Conservation (phyloP, 2,113 vertebrate genomes). For the Etia nguti region DNA sequence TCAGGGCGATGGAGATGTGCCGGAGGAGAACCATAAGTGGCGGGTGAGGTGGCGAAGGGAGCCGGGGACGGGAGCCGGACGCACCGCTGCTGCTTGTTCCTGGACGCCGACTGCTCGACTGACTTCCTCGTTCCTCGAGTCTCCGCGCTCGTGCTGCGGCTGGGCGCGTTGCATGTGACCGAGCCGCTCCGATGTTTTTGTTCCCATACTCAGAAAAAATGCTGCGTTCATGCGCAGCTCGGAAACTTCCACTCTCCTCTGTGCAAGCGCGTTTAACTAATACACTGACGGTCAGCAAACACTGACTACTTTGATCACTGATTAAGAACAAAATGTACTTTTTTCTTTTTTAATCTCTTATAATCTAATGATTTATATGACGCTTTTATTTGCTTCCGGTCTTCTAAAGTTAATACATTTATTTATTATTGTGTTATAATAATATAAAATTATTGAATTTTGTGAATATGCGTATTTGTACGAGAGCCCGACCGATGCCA, state of each 20-base stretch:
- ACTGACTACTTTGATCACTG: background rate
- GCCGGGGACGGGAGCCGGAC: background rate
- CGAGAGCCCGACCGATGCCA: fast-evolving
- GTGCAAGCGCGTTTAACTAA: fast-evolving
- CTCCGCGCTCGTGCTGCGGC: background rate
- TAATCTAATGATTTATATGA: background rate
- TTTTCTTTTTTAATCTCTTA: background rate
- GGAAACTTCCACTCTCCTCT: fast-evolving
- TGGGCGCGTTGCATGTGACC: slow-evolving; percentile 1
- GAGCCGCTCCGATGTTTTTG: slow-evolving; percentile 25
- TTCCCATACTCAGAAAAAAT: background rate
- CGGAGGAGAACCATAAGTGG: slow-evolving; percentile 70
- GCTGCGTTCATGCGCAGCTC: background rate
- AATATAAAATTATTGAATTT: background rate
- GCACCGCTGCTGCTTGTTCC: background rate
- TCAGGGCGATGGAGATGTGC: slow-evolving; percentile 73
- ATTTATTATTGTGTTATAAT: background rate
- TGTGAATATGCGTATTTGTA: background rate
- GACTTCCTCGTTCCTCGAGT: background rate
- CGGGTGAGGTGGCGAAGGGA: background rate
- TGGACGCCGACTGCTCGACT: background rate
- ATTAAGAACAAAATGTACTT: background rate
- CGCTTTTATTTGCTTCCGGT: background rate
- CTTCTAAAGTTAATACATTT: background rate
- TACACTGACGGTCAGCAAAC: background rate